These are phyloP conservation scores for Panurus biarmicus DNA, from an alignment of 2,113 vertebrate genomes.

Conservation along the genomic window DNA sequence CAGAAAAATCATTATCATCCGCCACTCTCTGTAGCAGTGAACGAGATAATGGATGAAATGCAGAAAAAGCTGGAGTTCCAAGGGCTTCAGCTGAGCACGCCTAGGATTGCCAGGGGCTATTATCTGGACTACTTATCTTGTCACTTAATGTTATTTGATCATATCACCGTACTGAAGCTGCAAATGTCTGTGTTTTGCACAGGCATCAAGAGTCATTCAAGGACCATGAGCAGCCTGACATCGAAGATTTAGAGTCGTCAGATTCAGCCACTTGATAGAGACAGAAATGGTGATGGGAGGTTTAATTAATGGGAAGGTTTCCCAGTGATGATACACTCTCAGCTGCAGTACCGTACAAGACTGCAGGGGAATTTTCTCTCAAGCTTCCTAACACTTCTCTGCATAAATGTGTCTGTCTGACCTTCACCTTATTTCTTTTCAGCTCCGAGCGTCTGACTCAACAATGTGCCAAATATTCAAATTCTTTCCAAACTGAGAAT, in stretches of 20 bases:
- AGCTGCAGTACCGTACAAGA: too few species aligned
- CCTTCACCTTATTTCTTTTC: not conserved
- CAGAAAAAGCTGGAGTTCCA: not conserved
- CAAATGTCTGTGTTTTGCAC: not conserved
- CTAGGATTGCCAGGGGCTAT: not conserved
- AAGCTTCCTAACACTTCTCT: not conserved
- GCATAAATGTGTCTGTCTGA: not conserved
- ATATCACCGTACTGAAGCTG: not conserved
- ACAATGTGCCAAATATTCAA: not conserved
- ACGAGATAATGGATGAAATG: not conserved
- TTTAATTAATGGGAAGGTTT: not conserved
- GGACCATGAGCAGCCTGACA: not conserved
- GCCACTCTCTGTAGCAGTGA: not conserved
- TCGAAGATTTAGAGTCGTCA: not conserved
- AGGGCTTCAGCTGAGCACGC: not conserved
- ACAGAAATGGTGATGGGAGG: not conserved
- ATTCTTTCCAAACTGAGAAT: not conserved
- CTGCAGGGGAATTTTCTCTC: not conserved
- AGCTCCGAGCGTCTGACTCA: not conserved
- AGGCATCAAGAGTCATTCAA: not conserved
- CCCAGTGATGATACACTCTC: not conserved
- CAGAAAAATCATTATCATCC: not conserved
- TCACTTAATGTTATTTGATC: not conserved
- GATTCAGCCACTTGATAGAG: not conserved
- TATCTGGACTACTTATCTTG: slow-evolving; percentile 2